Evolutionary conservation across 2,797 vertebrate genomes (phyloP), one percentile per base, ranked within the genome.

Genomic region (Allobates femoralis): DNA sequence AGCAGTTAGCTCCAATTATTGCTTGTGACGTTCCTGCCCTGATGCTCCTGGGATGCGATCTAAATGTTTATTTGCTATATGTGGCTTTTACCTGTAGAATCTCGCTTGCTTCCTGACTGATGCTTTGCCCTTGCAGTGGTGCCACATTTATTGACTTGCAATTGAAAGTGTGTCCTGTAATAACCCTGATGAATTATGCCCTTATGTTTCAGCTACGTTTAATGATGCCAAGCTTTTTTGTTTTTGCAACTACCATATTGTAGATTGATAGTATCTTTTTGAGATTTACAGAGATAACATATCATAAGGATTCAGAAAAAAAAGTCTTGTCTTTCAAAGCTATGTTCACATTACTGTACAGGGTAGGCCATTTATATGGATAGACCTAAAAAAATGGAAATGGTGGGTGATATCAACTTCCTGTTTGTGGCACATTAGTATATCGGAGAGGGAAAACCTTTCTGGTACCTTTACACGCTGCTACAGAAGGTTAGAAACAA

Each of bases 41-140:
- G 37, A 1, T n/a, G 64, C 78, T 62, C 30, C 78, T 80, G 58
- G 58, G 78, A 64, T 64, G n/a, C 58, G n/a, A 80, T 64, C 23
- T 50, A 28, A 64, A 74, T 80, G 58, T 50, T 80, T 19, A 18
- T 41, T 64, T 64, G n/a, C 30, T 41, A 28, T 19, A 64, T 80
- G 58, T 66, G 78, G n/a, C 37, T 80, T 64, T 80, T 51, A 46
- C 60, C 64, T 64, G 37, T 28, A 46, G 34, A 51, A 64, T 80
- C 37, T 46, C 37, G 50, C 50, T 28, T 80, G 32, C 56, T 62
- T 62, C 34, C 60, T 19, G 34, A 79, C 78, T 28, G n/a, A 46
- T 50, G 74, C 37, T 30, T 28, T 80, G 37, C 60, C 64, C 26
- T 62, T 80, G 41, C 41, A 64, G 8, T 62, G 60, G 12, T 80